These are phyloP conservation scores for Drosophila kambysellisi DNA, from an alignment of 2,888 invertebrate species.

Conservation along the genomic window DNA sequence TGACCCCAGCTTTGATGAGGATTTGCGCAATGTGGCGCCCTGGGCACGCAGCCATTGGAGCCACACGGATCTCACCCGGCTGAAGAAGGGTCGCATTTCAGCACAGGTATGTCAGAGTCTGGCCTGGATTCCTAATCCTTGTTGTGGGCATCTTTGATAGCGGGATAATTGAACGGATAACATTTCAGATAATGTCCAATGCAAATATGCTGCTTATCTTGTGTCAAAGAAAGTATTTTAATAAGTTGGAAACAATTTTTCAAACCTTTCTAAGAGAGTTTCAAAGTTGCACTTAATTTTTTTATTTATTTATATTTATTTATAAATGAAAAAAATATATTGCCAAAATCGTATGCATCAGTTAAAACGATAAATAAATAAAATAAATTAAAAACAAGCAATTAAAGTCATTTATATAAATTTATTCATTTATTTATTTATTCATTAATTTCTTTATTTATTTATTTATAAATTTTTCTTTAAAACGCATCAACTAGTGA, in stretches of 20 bases:
- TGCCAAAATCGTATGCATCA: neutral
- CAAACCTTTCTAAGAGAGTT: neutral
- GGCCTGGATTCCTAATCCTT: conserved; percentile 9
- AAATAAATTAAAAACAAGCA: too few species aligned
- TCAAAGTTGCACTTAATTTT: neutral
- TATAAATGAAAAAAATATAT: too few species aligned
- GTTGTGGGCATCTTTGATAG: neutral
- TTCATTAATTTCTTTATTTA: too few species aligned
- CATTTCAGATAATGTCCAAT: neutral
- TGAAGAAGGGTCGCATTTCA: conserved; percentile 90
- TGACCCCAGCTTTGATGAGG: conserved; percentile 87
- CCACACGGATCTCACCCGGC: conserved; percentile 91
- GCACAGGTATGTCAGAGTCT: conserved; percentile 91
- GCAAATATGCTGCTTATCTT: neutral
- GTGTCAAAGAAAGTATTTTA: neutral
- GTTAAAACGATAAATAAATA: neutral
- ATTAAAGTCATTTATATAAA: too few species aligned
- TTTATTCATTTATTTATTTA: too few species aligned
- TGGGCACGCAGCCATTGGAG: conserved; percentile 91
- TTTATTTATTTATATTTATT: too few species aligned
- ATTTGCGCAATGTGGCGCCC: conserved; percentile 89
- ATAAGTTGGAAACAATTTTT: neutral
- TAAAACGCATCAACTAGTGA: neutral
- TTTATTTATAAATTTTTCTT: neutral
- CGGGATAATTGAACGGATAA: neutral